These are phyloP conservation scores for Thymelicus acteon DNA, from an alignment of 2,888 invertebrate species.

Conservation along the genomic window DNA sequence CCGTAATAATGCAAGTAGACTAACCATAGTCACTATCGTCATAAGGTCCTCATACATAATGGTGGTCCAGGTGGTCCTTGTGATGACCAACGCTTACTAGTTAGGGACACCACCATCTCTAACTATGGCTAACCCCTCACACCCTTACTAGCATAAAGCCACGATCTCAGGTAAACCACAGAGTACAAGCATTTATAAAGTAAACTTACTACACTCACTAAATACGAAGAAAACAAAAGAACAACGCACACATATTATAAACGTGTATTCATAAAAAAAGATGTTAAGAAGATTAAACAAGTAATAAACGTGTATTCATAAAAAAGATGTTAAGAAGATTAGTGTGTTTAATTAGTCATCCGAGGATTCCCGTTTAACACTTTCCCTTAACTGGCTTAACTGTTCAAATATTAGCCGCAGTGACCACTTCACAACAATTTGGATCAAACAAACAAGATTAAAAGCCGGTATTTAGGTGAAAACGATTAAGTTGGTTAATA, in stretches of 20 bases:
- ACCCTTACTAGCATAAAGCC: too few relatives aligned
- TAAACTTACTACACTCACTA: too few relatives aligned
- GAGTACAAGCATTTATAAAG: too few relatives aligned
- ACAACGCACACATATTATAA: background rate
- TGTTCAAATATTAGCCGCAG: constrained; percentile 10
- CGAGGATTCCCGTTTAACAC: constrained; percentile 2
- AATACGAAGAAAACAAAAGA: background rate
- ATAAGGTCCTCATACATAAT: too few relatives aligned
- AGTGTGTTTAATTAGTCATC: constrained; percentile 4
- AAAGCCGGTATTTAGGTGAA: constrained; percentile 2
- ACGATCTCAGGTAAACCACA: too few relatives aligned
- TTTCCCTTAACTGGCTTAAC: constrained; percentile 8
- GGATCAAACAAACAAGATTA: constrained; percentile 18
- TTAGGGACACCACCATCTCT: too few relatives aligned
- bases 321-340: background rate
- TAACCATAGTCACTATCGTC: too few relatives aligned
- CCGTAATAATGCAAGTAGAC: too few relatives aligned
- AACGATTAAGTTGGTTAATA: constrained; percentile 12
- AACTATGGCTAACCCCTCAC: too few relatives aligned
- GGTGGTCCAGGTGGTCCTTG: too few relatives aligned
- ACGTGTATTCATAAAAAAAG: background rate
- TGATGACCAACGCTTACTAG: too few relatives aligned
- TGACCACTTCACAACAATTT: constrained; percentile 16
- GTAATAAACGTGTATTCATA: background rate
- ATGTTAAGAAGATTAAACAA: background rate